Evolutionary conservation across 1,140 invertebrate species (phyloP).

Genomic region (Streblospio benedicti): DNA sequence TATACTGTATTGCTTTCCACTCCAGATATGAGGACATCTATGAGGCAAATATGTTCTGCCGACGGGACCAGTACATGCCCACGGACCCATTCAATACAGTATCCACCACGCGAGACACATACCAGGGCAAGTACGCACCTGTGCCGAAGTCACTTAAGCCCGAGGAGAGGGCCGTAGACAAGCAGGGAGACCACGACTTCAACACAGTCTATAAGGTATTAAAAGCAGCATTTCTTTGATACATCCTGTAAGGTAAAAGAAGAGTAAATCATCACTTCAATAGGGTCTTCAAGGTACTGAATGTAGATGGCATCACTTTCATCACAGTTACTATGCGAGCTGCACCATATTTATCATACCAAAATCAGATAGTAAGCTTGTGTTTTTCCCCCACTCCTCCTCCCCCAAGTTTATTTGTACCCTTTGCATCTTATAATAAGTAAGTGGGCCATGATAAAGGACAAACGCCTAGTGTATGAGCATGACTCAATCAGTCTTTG

Average conservation of each 20-base stretch:
- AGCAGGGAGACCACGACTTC: conserved; percentile 3
- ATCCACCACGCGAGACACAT: no score
- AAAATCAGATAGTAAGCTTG: neutral
- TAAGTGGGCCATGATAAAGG: no score
- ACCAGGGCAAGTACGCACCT: neutral
- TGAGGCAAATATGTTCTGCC: no score
- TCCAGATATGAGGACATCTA: no score
- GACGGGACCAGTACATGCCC: no score
- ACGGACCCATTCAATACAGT: no score
- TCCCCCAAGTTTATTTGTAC: no score
- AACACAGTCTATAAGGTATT: neutral
- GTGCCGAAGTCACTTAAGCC: neutral
- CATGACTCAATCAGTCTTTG: no score
- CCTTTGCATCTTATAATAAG: no score
- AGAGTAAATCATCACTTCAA: neutral
- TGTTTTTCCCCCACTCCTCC: neutral
- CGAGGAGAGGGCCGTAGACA: neutral
- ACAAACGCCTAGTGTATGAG: no score
- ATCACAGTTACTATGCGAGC: neutral
- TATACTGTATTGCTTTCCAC: no score
- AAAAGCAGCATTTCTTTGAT: neutral
- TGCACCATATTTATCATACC: neutral
- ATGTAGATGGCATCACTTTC: neutral
- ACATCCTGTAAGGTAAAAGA: no score
- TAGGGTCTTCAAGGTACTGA: neutral